These are phyloP conservation scores for Asbolus verrucosus DNA, from an alignment of 1,140 invertebrate species.

Conservation along the genomic window DNA sequence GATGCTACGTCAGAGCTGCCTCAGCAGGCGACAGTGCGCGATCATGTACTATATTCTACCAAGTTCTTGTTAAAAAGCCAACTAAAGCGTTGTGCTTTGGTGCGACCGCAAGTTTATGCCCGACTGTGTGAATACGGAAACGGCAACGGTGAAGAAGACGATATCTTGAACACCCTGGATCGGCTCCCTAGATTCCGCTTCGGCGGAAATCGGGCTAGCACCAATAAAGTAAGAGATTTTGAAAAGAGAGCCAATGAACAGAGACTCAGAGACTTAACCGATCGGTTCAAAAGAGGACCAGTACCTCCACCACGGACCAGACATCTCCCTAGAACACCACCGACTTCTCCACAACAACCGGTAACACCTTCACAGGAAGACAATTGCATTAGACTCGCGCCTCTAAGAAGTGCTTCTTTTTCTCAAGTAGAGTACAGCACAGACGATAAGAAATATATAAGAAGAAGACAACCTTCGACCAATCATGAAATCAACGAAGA, in stretches of 20 bases:
- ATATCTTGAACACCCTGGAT: conserved; percentile 72
- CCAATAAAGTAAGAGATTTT: conserved; percentile 59
- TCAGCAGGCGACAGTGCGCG: conserved; percentile 57
- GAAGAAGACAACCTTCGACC: conserved; percentile 52
- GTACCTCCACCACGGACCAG: conserved; percentile 65
- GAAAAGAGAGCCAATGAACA: conserved; percentile 73
- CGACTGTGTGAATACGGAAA: conserved; percentile 55
- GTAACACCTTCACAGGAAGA: too few species aligned
- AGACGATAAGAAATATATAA: conserved; percentile 63
- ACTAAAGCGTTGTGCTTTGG: conserved; percentile 57
- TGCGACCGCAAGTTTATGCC: conserved; percentile 55
- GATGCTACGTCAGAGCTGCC: conserved; percentile 66
- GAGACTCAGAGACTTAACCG: conserved; percentile 80
- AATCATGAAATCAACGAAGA: conserved; percentile 37
- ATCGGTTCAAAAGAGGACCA: conserved; percentile 73
- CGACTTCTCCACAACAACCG: conserved; percentile 62
- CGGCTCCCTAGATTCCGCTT: conserved; percentile 81
- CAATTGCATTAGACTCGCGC: conserved; percentile 62
- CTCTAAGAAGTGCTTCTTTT: conserved; percentile 84
- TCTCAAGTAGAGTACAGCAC: conserved; percentile 81
- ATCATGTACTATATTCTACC: conserved; percentile 55
- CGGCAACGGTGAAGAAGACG: conserved; percentile 46
- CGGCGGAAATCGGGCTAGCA: conserved; percentile 72
- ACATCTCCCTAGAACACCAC: conserved; percentile 55
- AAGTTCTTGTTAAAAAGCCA: conserved; percentile 57